These are phyloP conservation scores for Meloidogyne hapla DNA, from an alignment of 1,140 invertebrate genomes.

Conservation along the genomic window DNA sequence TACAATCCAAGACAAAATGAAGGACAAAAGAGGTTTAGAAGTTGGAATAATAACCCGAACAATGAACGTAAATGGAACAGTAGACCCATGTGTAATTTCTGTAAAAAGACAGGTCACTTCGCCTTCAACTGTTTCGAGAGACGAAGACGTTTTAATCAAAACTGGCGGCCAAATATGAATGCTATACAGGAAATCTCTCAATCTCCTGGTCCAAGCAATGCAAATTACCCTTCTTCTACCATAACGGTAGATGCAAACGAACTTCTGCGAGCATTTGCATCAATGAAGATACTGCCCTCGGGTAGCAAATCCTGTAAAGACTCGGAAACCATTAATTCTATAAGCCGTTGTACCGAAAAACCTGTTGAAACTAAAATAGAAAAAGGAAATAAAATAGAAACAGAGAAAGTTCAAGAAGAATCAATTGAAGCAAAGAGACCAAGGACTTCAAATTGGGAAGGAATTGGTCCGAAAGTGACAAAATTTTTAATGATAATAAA, in stretches of 20 bases:
- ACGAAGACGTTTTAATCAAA: neutral
- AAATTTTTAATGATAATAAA: neutral
- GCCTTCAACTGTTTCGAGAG: conserved; percentile 7
- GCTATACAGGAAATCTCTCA: neutral
- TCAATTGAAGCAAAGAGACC: too few relatives aligned
- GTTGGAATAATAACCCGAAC: neutral
- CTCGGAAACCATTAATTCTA: neutral
- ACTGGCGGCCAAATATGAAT: neutral
- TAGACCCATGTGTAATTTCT: neutral
- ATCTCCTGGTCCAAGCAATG: neutral
- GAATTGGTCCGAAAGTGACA: too few relatives aligned
- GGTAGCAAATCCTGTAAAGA: neutral
- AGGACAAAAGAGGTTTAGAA: neutral
- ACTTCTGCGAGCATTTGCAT: neutral
- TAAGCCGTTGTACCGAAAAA: neutral
- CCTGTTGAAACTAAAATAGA: neutral
- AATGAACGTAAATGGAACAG: conserved; percentile 8
- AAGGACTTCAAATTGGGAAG: too few relatives aligned
- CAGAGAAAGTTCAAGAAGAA: too few relatives aligned
- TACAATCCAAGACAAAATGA: neutral
- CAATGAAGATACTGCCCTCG: neutral
- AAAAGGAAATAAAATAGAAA: neutral
- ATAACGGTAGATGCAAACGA: conserved; percentile 10
- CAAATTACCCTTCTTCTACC: neutral
- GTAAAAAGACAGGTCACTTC: conserved; percentile 10